Base-by-base conservation (phyloP, 2,888 invertebrate species). In the Carpatolechia fugitivella region DNA sequence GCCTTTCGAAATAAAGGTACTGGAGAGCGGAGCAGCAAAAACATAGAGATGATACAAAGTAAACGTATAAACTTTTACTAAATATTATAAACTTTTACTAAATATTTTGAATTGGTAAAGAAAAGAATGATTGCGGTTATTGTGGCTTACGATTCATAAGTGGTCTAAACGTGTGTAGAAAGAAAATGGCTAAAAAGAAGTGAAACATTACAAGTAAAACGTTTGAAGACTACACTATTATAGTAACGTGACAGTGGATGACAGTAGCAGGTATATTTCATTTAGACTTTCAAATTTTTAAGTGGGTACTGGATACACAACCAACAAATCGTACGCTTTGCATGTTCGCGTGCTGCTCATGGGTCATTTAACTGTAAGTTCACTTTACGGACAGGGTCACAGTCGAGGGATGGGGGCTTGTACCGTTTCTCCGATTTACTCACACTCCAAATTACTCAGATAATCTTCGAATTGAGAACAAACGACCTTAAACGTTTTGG, bases 301-400 rank as follows among this genome's bases (percentile, higher is more conserved):
- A 18, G 11, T 11, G 18, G 40, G 7, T 11, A 11, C 10, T 18
- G 18, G 18, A 4, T 18, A 41, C 3, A 10, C 24, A 24, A 24
- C 24, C 6, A 24, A 24, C 24, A 35, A 35, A 13, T 13, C 3
- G 35, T 3, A 40, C 24, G 11, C 11, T 5, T 52, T 52, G 52
- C 52, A 41, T 52, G 52, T 52, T 38, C 51, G 41, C 40, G 41
- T 30, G 52, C 29, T 16, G 38, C 18, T 14, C 20, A n/a, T 30
- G 20, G 52, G 52, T 52, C 52, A 41, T 24, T 31, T 52, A 52
- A 52, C 52, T 31, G 52, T 41, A 38, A 20, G 36, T 38, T n/a
- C 29, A 50, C 36, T n/a, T 20, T 10, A 35, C 14, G 36, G 33
- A 7, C 13, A 18, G 29, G 16, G n/a, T 33, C 33, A 33, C 44